Conservation (phyloP, 1,140 invertebrate species). For the Microvelia longipes region DNA sequence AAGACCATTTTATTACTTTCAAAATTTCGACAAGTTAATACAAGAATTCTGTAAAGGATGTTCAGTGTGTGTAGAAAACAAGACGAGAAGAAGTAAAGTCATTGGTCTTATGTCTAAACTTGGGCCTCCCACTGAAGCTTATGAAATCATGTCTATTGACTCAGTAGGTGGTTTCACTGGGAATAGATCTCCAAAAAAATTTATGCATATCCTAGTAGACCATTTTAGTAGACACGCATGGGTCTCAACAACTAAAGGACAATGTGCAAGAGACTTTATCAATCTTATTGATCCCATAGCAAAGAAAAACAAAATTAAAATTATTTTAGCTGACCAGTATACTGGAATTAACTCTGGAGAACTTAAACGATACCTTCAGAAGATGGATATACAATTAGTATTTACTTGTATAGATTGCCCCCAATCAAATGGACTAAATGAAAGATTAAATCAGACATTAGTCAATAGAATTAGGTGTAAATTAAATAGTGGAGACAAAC, state of each 20-base stretch:
- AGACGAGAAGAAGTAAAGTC: conserved; percentile 22
- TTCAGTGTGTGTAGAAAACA: conserved; percentile 27
- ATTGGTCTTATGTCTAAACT: conserved; percentile 23
- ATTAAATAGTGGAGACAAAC: conserved; percentile 16
- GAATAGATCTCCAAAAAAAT: conserved; percentile 20
- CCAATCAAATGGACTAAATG: conserved; percentile 11
- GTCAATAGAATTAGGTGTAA: conserved; percentile 18
- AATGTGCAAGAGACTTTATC: conserved; percentile 2
- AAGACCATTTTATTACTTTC: conserved; percentile 9
- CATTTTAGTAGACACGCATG: conserved; percentile 4
- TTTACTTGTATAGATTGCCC: conserved; percentile 8
- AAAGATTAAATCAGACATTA: conserved; percentile 13
- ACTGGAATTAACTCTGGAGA: conserved; percentile 2
- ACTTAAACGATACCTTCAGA: background rate
- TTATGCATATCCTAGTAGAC: conserved; percentile 18
- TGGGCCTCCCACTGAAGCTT: conserved; percentile 26
- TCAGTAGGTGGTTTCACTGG: conserved; percentile 22
- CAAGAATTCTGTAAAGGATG: conserved; percentile 23
- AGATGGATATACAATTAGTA: conserved; percentile 1
- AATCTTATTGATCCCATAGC: conserved; percentile 3
- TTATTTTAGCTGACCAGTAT: conserved; percentile 2
- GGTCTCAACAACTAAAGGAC: conserved; percentile 1
- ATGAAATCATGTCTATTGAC: conserved; percentile 26
- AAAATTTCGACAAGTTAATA: conserved; percentile 11
- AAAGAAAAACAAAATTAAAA: conserved; percentile 5